Conservation (phyloP, 2,113 vertebrate species). For the Zootoca vivipara region DNA sequence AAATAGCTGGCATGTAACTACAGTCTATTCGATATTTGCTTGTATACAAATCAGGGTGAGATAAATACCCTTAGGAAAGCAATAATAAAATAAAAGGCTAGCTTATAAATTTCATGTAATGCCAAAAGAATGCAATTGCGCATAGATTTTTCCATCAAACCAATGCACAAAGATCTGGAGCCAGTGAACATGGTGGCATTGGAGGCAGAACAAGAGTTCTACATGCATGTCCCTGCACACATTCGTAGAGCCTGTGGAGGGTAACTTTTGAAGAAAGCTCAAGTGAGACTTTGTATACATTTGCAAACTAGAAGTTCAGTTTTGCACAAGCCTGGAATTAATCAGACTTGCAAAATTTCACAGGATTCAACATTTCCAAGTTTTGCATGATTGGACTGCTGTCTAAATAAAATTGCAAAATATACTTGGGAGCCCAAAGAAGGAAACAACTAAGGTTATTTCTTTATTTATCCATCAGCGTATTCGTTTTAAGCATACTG, state of each 20-base stretch:
- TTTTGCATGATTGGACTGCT: neutral
- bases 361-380: neutral
- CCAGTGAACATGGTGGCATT: no score
- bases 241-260: no score
- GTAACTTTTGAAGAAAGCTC: no score
- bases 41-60: slow-evolving; percentile 24
- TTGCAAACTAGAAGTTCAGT: neutral
- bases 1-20: neutral
- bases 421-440: slow-evolving; percentile 26
- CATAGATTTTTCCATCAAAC: neutral
- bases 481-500: slow-evolving; percentile 37
- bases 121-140: neutral
- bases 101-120: fast-evolving
- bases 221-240: no score
- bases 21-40: neutral
- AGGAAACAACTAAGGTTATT: slow-evolving; percentile 51
- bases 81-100: neutral
- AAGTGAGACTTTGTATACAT: no score
- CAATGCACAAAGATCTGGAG: neutral
- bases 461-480: neutral
- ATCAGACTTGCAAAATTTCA: neutral
- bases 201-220: no score
- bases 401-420: slow-evolving; percentile 21
- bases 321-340: neutral
- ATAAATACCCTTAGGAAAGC: neutral